These are phyloP conservation scores for Cheiracanthium punctorium DNA, from an alignment of 2,888 invertebrate genomes.

Conservation along the genomic window DNA sequence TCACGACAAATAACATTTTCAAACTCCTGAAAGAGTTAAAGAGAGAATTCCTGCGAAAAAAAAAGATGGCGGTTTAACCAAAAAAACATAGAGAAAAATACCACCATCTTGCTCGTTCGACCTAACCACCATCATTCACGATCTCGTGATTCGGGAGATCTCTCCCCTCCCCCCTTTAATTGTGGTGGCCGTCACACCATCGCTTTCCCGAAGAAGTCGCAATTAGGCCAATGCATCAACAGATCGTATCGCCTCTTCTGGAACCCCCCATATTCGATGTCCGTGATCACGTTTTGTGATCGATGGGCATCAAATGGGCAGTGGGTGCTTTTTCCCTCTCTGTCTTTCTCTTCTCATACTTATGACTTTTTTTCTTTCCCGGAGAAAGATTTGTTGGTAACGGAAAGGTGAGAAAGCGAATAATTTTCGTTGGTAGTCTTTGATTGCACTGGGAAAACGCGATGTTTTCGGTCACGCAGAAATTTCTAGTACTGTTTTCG, in stretches of 20 bases:
- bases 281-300: constrained; percentile 25
- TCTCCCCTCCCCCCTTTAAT: background rate
- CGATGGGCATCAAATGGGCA: constrained; percentile 21
- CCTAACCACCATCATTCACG: constrained; percentile 14
- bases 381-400: too few species aligned
- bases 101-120: constrained; percentile 1
- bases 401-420: too few species aligned
- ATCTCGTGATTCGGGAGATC: constrained; percentile 11
- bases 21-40: background rate
- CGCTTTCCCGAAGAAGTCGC: background rate
- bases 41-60: background rate
- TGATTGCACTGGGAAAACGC: too few species aligned
- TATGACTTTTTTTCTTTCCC: background rate
- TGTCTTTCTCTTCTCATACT: background rate
- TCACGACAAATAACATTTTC: background rate
- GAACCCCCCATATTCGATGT: background rate
- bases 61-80: background rate
- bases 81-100: too few species aligned
- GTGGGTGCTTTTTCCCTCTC: background rate
- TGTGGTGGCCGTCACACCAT: constrained; percentile 1
- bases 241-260: constrained; percentile 7
- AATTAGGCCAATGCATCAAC: constrained; percentile 17
- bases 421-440: too few species aligned
- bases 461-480: too few species aligned
- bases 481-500: too few species aligned